These are phyloP conservation scores for Poecile montanus DNA, from an alignment of 2,797 vertebrate species.

Conservation along the genomic window DNA sequence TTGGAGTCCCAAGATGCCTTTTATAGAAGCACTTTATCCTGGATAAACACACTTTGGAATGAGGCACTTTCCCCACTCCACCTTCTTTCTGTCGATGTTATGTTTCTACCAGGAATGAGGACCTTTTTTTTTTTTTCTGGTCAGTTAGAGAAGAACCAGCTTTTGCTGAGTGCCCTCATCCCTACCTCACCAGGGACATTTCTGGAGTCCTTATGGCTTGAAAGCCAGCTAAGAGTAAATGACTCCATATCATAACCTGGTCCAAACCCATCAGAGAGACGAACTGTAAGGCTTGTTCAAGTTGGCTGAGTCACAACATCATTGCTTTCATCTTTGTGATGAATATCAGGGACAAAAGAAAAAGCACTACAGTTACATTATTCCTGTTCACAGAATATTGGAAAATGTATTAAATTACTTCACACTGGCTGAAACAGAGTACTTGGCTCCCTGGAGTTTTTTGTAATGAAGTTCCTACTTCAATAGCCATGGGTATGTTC, in stretches of 20 bases:
- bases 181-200: neutral
- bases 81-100: neutral
- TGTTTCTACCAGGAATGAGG: neutral
- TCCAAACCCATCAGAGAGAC: constrained; percentile 20
- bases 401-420: constrained; percentile 41
- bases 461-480: neutral
- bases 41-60: constrained; percentile 36
- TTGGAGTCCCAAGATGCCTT: constrained; percentile 31
- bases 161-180: constrained; percentile 36
- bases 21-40: constrained; percentile 51
- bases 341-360: constrained; percentile 48
- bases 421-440: neutral
- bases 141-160: neutral
- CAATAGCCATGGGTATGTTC: neutral
- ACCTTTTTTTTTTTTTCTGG: neutral
- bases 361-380: constrained; percentile 42
- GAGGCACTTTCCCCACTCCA: constrained; percentile 3
- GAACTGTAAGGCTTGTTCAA: constrained; percentile 22
- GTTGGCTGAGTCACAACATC: constrained; percentile 63
- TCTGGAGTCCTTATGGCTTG: constrained; percentile 22
- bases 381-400: constrained; percentile 45
- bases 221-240: constrained; percentile 45
- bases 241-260: neutral
- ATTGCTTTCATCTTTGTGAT: constrained; percentile 46
- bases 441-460: constrained; percentile 5